Base-by-base conservation (phyloP, 2,113 vertebrate species). In the Carlito syrichta region DNA sequence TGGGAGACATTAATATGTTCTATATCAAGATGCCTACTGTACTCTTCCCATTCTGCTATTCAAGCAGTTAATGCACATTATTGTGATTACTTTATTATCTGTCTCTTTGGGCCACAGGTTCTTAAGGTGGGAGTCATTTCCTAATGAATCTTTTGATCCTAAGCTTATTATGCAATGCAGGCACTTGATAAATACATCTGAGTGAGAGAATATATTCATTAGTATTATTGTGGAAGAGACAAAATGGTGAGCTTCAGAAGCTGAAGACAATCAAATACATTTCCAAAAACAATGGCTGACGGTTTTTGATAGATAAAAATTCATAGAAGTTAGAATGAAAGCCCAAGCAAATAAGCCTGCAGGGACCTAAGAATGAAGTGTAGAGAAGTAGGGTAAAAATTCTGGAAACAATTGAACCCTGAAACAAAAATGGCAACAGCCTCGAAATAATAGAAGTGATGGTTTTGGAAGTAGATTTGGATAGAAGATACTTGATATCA, bases 131-230 rank as follows among this genome's bases (percentile, higher is more conserved):
- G 8, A 84, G 20, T n/a, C 81, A 9, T 88, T 92, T 90, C 38
- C 90, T 85, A 88, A 76, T 92, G 50, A 96, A 86, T 90, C 74
- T 69, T 92, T 77, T 81, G 63, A 92, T 60, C 6, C 68, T 94
- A n/a, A 50, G 38, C 30, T 38, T 43, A 22, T 50, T 35, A 94
- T 66, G 92, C 40, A 85, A 71, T 58, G 38, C 7, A 90, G 3
- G 5, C 4, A 14, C 63, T 68, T 48, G 83, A 82, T 86, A 68
- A 77, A 45, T 52, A 56, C 27, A 96, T 63, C 82, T 58, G 30
- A 87, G 87, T 58, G 27, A 79, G 23, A 71, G 85, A 86, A 86
- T 86, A 20, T 63, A 83, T 62, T 56, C 35, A 91, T 76, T 84
- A 89, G 23, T 48, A 48, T 91, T 76, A 71, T 30, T 54, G 6